Evolutionary conservation across 2,113 vertebrate genomes (phyloP), one percentile per base, ranked within the genome.

Genomic region (Aphyosemion australe): DNA sequence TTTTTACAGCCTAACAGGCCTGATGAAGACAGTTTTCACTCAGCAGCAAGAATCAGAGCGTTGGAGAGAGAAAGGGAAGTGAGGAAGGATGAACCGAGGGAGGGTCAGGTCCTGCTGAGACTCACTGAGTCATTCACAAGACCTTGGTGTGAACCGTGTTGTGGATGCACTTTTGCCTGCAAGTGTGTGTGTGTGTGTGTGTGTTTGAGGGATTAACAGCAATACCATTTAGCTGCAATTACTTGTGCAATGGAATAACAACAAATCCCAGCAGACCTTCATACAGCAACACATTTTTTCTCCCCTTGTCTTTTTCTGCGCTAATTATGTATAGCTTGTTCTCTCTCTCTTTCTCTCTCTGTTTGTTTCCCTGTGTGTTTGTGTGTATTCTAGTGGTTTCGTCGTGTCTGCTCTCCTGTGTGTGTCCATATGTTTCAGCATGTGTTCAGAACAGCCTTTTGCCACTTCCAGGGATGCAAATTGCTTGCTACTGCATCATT

Each of bases 141-240:
- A 69, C 77, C 63, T 61, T 60, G 69, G 51, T 78, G 61, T 0
- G 20, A 71, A 69, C 54, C 37, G 7, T 1, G 9, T 0, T 19
- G 69, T 61, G 52, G 19, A 41, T 61, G 65, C 2, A 47, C 53
- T 20, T 67, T 41, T 79, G 64, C 18, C 49, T 52, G 32, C 50
- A 53, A 31, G 39, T 46, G 69, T 57, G 56, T 79, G 80, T 81
- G 63, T 26, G 54, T 80, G 56, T 39, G 56, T 79, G 78, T 81
- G 61, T 26, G 54, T 82, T 46, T 72, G 52, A 75, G 59, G 80
- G 76, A 91, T 90, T 87, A 90, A 60, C 74, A 74, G 71, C 57
- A 43, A 56, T 47, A 68, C 55, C 80, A 63, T 89, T 90, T 87
- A 80, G 76, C 66, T 79, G 56, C 80, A 90, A 91, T 91, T 90